Conservation (phyloP, 2,888 invertebrate species). For the Terebella lapidaria region DNA sequence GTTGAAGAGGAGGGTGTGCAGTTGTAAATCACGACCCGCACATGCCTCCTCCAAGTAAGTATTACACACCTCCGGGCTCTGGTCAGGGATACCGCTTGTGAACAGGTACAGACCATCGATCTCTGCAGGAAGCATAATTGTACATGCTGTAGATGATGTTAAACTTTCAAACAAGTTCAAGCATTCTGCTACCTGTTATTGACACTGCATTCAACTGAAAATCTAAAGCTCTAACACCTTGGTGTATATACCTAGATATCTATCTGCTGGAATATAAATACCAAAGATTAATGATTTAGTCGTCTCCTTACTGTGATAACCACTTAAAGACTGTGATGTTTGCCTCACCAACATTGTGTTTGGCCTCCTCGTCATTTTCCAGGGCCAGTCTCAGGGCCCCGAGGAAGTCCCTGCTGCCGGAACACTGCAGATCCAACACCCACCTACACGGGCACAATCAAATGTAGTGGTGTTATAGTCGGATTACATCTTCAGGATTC, state of each 20-base stretch:
- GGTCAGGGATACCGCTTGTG: conserved; percentile 53
- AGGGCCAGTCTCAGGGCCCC: conserved; percentile 45
- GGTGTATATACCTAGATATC: too few relatives aligned
- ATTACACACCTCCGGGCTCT: conserved; percentile 38
- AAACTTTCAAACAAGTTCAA: too few relatives aligned
- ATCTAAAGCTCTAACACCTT: too few relatives aligned
- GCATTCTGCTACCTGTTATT: too few relatives aligned
- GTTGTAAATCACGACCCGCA: conserved; percentile 30
- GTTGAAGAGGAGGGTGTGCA: conserved; percentile 52
- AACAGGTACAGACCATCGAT: conserved; percentile 53
- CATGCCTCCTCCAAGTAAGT: conserved; percentile 46
- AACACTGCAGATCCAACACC: conserved; percentile 49
- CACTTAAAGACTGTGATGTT: too few relatives aligned
- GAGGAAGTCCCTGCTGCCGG: conserved; percentile 51
- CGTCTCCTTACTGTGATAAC: too few relatives aligned
- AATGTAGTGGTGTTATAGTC: too few relatives aligned
- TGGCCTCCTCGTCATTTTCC: conserved; percentile 50
- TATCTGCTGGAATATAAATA: too few relatives aligned
- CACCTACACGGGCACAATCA: too few relatives aligned
- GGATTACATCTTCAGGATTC: too few relatives aligned
- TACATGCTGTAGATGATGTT: not conserved
- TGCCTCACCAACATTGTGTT: conserved; percentile 35
- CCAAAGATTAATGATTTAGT: too few relatives aligned
- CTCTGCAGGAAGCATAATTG: conserved; percentile 25
- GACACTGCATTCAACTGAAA: too few relatives aligned